Percentiles rank a stretch among this genome's conserved stretches.
phyloP scores from a whole-genome alignment of 1,140 invertebrate species.

The Anastatus disparis region DNA sequence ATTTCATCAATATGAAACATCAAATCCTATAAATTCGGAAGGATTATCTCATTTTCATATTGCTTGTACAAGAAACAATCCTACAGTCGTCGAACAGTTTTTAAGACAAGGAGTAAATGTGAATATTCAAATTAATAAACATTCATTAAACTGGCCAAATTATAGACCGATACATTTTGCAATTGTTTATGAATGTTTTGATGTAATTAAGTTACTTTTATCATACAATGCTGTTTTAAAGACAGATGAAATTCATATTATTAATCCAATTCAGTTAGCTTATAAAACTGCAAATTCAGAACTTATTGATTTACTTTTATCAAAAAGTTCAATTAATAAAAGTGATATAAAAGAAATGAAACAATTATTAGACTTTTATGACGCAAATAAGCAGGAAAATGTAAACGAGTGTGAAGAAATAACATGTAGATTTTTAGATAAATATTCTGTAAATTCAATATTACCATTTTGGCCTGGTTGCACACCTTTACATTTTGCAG shows the following conservation, averaged over 20 bases:
- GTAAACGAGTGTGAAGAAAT: no score
- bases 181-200: neutral
- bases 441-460: neutral
- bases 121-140: neutral
- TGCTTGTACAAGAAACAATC: no score
- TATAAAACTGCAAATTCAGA: neutral
- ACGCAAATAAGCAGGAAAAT: no score
- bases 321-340: neutral
- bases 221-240: neutral
- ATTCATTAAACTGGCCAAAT: neutral
- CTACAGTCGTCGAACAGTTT: no score
- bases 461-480: neutral
- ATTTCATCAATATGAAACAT: no score
- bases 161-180: neutral
- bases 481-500: neutral
- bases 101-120: neutral
- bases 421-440: neutral
- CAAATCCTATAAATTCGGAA: neutral
- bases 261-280: neutral
- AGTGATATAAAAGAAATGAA: neutral
- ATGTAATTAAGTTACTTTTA: neutral
- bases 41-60: slow-evolving; percentile 15
- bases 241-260: neutral
- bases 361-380: neutral
- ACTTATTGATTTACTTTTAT: neutral